Conservation (phyloP, 1,140 invertebrate species). For the Drosophila bifasciata region DNA sequence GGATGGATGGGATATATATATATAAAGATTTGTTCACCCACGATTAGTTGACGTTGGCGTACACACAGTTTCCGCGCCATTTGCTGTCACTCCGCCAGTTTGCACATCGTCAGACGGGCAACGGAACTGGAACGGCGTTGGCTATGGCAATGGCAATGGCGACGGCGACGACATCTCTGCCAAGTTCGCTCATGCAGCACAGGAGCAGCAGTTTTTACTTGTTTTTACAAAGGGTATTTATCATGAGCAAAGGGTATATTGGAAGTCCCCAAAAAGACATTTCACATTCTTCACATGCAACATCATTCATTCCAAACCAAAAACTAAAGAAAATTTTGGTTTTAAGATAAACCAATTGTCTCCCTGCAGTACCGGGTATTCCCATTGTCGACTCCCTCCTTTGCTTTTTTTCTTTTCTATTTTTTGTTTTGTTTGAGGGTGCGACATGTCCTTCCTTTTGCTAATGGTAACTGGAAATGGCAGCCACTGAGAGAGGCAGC, state of each 20-base stretch:
- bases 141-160: constrained; percentile 23
- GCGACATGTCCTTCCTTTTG: constrained; percentile 48
- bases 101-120: constrained; percentile 74
- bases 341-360: too few species aligned
- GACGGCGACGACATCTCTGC: constrained; percentile 41
- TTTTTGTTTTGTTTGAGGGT: constrained; percentile 14
- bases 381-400: too few species aligned
- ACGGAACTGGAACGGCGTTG: constrained; percentile 7
- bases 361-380: too few species aligned
- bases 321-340: too few species aligned
- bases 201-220: constrained; percentile 43
- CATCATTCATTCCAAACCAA: too few species aligned
- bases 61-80: constrained; percentile 78
- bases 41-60: constrained; percentile 79
- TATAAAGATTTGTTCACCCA: constrained; percentile 75
- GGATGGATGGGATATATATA: constrained; percentile 71
- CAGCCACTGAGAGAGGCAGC: constrained; percentile 54
- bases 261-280: too few species aligned
- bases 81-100: constrained; percentile 81
- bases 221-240: neutral
- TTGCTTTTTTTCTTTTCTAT: constrained; percentile 9
- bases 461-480: constrained; percentile 77
- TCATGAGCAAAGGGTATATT: too few species aligned
- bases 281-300: too few species aligned
- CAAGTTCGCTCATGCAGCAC: constrained; percentile 77